Evolutionary conservation across 2,113 vertebrate species (phyloP).

Genomic region (Litocranius walleri): DNA sequence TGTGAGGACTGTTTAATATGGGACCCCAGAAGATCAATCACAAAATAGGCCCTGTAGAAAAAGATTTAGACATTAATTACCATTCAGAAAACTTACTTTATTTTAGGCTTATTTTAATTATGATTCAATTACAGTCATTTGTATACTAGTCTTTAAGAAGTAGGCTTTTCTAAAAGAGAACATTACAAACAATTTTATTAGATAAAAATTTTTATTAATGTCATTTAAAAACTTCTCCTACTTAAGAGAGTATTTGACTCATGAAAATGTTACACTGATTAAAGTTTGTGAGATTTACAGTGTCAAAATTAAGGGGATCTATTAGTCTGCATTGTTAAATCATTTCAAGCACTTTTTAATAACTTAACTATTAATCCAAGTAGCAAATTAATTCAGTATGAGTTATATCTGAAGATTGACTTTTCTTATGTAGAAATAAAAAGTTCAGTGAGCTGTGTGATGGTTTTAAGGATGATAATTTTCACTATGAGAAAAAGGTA

Average conservation of each 20-base stretch:
- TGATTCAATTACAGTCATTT: not conserved
- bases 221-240: not conserved
- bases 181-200: not conserved
- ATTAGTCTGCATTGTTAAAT: not conserved
- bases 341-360: constrained; percentile 20
- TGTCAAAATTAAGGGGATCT: not conserved
- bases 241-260: not conserved
- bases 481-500: not conserved
- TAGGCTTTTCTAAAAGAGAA: not conserved
- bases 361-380: constrained; percentile 6
- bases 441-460: not conserved
- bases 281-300: constrained; percentile 1
- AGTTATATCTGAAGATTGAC: not conserved
- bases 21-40: not conserved
- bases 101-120: not conserved
- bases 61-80: not conserved
- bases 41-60: not conserved
- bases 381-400: not conserved
- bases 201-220: not conserved
- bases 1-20: not conserved
- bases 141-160: not conserved
- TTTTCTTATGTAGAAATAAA: not conserved
- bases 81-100: not conserved
- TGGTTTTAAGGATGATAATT: not conserved
- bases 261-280: constrained; percentile 13